Evolutionary conservation across 2,113 vertebrate genomes (phyloP), one percentile per base, ranked within the genome.

Genomic region (Microcebus jonahi): DNA sequence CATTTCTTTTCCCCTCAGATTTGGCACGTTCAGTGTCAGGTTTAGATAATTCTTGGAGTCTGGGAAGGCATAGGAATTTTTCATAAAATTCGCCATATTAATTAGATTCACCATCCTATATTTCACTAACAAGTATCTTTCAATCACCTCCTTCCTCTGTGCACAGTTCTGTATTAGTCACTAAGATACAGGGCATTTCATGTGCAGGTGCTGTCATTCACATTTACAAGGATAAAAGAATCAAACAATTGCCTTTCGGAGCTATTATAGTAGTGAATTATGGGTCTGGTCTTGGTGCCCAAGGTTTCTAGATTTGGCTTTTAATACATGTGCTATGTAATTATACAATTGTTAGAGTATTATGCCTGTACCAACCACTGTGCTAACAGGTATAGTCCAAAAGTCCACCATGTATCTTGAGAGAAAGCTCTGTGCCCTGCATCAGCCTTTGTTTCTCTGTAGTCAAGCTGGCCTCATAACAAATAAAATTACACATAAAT

Each of bases 401-500:
- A 96, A 96, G n/a, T n/a, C 27, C 6, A 96, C 48, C 29, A 97
- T 90, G 15, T 67, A 91, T 82, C 53, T 39, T 92, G 61, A 96
- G 42, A 0, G 6, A 95, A 93, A 85, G 8, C 21, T 92, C 67
- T 94, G 25, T 70, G 36, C 21, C 25, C 8, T 75, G 39, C 27
- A 90, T 67, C 88, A 96, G 25, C 10, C 88, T 97, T 97, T 94
- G 18, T 86, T 96, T 96, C 59, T 97, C 70, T 83, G 59, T 13
- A 98, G 63, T 75, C 80, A 97, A 80, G 67, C 88, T 68, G 27
- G 31, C n/a, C 42, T 95, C 63, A 21, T 93, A 61, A 97, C 79
- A 97, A 97, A 95, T 67, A 94, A 97, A 96, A 97, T 97, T 94
- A 93, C 95, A 97, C 82, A 93, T 93, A 94, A 79, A 96, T 94